A percentile compares a stretch with the other conserved stretches of the same genome.
Conservation (phyloP, 1,140 invertebrate genomes). For the Diorhabda sublineata region DNA sequence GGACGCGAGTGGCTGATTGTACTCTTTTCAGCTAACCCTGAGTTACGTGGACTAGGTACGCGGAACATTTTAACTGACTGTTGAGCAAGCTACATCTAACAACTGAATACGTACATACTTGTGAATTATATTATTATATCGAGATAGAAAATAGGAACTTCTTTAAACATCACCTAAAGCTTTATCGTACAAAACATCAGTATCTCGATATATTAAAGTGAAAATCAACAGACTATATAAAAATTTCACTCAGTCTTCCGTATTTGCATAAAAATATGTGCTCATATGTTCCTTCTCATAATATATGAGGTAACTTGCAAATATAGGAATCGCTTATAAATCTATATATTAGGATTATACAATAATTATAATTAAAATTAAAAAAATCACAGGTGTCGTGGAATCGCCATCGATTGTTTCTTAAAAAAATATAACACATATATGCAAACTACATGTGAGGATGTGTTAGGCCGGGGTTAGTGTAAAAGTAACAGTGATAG, state of each 20-base stretch:
- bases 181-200: slow-evolving; percentile 47
- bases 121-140: slow-evolving; percentile 45
- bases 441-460: slow-evolving; percentile 34
- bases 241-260: slow-evolving; percentile 50
- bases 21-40: slow-evolving; percentile 48
- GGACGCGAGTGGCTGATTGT: slow-evolving; percentile 44
- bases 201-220: slow-evolving; percentile 46
- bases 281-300: slow-evolving; percentile 43
- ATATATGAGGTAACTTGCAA: slow-evolving; percentile 47
- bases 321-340: slow-evolving; percentile 49
- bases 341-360: slow-evolving; percentile 43
- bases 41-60: slow-evolving; percentile 44
- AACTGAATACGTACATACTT: slow-evolving; percentile 46
- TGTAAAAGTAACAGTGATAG: slow-evolving; percentile 83
- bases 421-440: slow-evolving; percentile 45
- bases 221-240: slow-evolving; percentile 49
- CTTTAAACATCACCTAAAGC: slow-evolving; percentile 49
- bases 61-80: slow-evolving; percentile 41
- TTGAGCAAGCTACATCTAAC: slow-evolving; percentile 49
- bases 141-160: slow-evolving; percentile 51
- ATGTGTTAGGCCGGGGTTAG: slow-evolving; percentile 78
- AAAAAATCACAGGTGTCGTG: slow-evolving; percentile 50
- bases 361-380: slow-evolving; percentile 46
- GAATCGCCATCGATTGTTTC: slow-evolving; percentile 45
- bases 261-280: slow-evolving; percentile 50